These are phyloP conservation scores for Eurosta solidaginis DNA, from an alignment of 1,140 invertebrate species.

Conservation along the genomic window DNA sequence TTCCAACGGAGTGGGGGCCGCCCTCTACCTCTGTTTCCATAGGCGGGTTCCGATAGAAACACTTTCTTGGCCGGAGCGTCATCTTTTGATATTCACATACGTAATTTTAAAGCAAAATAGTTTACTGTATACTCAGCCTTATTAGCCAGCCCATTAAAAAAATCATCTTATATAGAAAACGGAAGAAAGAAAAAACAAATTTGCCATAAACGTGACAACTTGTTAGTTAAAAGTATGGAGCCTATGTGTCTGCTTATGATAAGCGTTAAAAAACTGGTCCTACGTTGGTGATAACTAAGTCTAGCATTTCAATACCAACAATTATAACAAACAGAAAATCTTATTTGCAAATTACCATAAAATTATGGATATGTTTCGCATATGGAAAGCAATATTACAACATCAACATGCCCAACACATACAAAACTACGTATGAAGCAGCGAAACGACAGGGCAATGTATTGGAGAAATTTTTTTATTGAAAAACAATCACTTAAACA, in stretches of 20 bases:
- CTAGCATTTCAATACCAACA: background rate
- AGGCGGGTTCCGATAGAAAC: too few species aligned
- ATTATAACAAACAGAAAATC: background rate
- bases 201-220: too few species aligned
- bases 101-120: too few species aligned
- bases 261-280: background rate
- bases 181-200: too few species aligned
- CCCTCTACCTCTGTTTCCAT: too few species aligned
- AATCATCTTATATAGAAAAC: too few species aligned
- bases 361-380: background rate
- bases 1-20: too few species aligned
- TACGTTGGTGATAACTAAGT: background rate
- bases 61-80: too few species aligned
- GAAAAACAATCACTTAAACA: background rate
- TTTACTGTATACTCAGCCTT: too few species aligned
- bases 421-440: background rate
- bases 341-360: background rate
- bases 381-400: background rate
- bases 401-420: background rate
- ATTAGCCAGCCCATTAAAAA: too few species aligned
- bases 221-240: background rate
- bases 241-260: background rate
- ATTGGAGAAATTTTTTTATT: background rate
- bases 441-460: background rate
- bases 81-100: too few species aligned